phyloP scores from a whole-genome alignment of 2,888 invertebrate species.

The Acleris laterana region DNA sequence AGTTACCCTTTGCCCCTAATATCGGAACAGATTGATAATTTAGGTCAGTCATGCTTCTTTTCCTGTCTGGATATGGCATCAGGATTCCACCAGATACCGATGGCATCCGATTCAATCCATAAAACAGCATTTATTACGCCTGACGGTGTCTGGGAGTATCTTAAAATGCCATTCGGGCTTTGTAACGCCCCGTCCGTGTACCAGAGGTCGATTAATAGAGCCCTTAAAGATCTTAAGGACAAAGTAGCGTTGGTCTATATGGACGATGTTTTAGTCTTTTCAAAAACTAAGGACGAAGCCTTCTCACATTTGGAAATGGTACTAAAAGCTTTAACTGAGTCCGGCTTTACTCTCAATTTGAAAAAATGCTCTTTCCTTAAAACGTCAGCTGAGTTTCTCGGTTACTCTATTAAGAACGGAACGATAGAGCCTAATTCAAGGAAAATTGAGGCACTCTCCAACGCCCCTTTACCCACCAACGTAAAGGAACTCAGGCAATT shows the following conservation, averaged over 20 bases:
- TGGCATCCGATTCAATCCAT: slow-evolving; percentile 21
- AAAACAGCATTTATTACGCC: slow-evolving; percentile 39
- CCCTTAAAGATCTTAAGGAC: slow-evolving; percentile 25
- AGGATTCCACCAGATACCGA: slow-evolving; percentile 38
- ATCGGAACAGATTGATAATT: slow-evolving; percentile 20
- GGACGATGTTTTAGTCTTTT: slow-evolving; percentile 36
- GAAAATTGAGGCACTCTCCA: neutral
- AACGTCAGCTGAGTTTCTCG: neutral
- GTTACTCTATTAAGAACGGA: neutral
- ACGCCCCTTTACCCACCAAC: neutral
- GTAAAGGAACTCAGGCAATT: neutral
- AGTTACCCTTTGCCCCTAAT: slow-evolving; percentile 26
- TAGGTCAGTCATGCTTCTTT: slow-evolving; percentile 6
- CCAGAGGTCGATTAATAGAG: slow-evolving; percentile 35
- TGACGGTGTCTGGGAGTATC: slow-evolving; percentile 33
- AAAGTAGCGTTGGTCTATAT: slow-evolving; percentile 33
- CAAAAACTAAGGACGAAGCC: slow-evolving; percentile 14
- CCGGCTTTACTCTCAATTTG: neutral
- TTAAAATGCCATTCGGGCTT: slow-evolving; percentile 38
- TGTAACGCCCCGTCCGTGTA: slow-evolving; percentile 37
- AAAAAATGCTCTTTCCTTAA: neutral
- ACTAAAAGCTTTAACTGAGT: neutral
- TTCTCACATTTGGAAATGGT: neutral
- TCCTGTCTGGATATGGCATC: slow-evolving; percentile 9
- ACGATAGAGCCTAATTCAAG: neutral